A percentile compares a stretch with the other conserved stretches of the same genome.
phyloP scores from a whole-genome alignment of 1,140 invertebrate genomes.

The Drosophila rhopaloa region DNA sequence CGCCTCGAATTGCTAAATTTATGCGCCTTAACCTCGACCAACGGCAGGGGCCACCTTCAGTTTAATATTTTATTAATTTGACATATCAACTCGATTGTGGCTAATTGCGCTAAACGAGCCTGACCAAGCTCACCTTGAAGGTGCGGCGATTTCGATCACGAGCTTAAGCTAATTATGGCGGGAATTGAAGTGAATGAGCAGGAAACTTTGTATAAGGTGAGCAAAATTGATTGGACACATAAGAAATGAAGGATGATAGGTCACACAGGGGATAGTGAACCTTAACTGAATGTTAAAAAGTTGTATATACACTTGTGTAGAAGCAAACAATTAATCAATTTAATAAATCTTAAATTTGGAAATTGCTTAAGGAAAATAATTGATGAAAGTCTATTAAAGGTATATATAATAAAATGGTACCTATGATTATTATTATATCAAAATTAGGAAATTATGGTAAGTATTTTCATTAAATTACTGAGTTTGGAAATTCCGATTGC shows the following conservation, averaged over 20 bases:
- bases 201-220: slow-evolving; percentile 5
- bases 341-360: too few species aligned
- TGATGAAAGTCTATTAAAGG: too few species aligned
- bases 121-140: slow-evolving; percentile 49
- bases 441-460: too few species aligned
- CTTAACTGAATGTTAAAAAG: too few species aligned
- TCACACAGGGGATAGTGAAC: neutral
- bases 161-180: slow-evolving; percentile 50
- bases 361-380: too few species aligned
- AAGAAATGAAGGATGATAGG: slow-evolving; percentile 9
- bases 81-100: slow-evolving; percentile 82
- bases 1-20: slow-evolving; percentile 75
- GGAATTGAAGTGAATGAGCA: neutral
- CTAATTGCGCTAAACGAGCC: slow-evolving; percentile 81
- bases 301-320: too few species aligned
- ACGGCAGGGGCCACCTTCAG: slow-evolving; percentile 56
- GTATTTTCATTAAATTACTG: too few species aligned
- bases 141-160: slow-evolving; percentile 42
- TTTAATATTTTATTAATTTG: slow-evolving; percentile 81
- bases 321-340: too few species aligned
- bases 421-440: too few species aligned
- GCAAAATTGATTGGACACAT: slow-evolving; percentile 15
- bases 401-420: too few species aligned
- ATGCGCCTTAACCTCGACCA: slow-evolving; percentile 60
- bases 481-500: too few species aligned